Conservation (phyloP, 1,140 invertebrate species). For the Cotesia typhae region DNA sequence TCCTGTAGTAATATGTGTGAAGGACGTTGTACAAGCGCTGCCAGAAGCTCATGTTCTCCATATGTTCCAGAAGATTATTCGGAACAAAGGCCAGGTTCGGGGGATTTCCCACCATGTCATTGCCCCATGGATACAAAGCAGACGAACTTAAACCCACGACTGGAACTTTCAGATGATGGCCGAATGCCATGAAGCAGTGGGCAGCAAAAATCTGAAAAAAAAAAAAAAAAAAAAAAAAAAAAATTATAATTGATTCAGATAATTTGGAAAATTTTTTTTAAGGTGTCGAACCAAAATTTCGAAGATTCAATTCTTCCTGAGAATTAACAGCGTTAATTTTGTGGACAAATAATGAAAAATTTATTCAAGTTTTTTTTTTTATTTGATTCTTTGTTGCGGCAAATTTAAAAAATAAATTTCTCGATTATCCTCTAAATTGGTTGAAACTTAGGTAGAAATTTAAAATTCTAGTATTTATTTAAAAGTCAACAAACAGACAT, state of each 20-base stretch:
- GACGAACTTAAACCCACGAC: slow-evolving; percentile 69
- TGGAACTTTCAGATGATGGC: slow-evolving; percentile 68
- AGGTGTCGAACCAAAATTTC: too few relatives aligned
- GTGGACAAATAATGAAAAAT: too few relatives aligned
- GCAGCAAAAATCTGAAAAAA: slow-evolving; percentile 15
- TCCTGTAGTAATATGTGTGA: slow-evolving; percentile 34
- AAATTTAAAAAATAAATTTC: too few relatives aligned
- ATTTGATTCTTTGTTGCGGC: too few relatives aligned
- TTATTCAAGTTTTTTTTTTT: too few relatives aligned
- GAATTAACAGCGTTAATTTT: too few relatives aligned
- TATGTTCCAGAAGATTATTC: slow-evolving; percentile 66
- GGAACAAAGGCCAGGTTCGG: slow-evolving; percentile 71
- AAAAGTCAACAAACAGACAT: too few relatives aligned
- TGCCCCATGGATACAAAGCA: slow-evolving; percentile 71
- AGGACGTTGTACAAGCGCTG: slow-evolving; percentile 68
- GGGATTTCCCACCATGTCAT: slow-evolving; percentile 71
- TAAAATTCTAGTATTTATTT: too few relatives aligned
- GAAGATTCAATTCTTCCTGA: too few relatives aligned
- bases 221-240: neutral
- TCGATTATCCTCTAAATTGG: too few relatives aligned
- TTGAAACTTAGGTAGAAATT: too few relatives aligned
- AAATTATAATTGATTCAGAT: neutral
- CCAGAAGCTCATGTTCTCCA: slow-evolving; percentile 69
- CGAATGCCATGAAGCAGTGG: slow-evolving; percentile 51
- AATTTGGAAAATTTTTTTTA: neutral